Evolutionary conservation across 2,113 vertebrate species (phyloP).

Genomic region (Crotophaga sulcirostris): DNA sequence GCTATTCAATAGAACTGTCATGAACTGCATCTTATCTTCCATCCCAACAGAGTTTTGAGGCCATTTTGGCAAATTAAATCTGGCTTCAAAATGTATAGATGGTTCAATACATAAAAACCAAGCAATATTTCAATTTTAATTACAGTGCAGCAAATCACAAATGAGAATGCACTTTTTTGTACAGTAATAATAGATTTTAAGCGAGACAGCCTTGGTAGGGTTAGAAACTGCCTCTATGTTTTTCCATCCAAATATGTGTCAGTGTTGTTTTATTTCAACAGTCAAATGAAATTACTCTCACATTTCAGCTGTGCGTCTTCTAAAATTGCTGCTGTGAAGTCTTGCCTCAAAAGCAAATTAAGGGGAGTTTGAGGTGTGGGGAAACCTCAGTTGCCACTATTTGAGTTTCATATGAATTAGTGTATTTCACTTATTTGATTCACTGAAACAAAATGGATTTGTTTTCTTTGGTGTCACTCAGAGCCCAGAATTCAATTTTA

Average conservation of each 20-base stretch:
- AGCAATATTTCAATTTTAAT: background rate
- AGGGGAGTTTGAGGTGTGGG: background rate
- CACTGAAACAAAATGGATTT: constrained; percentile 37
- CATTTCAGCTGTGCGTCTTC: constrained; percentile 2
- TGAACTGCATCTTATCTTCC: background rate
- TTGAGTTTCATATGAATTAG: constrained; percentile 43
- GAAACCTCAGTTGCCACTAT: constrained; percentile 12
- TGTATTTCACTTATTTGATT: constrained; percentile 34
- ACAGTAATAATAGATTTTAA: background rate
- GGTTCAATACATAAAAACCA: background rate
- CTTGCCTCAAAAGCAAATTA: constrained; percentile 22
- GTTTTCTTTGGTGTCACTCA: constrained; percentile 32
- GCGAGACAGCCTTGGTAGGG: background rate
- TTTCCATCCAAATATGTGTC: background rate
- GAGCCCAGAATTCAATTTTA: constrained; percentile 61
- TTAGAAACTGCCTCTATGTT: background rate
- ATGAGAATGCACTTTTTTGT: background rate
- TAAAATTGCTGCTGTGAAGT: constrained; percentile 20
- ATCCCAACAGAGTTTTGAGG: background rate
- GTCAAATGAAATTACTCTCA: constrained; percentile 13
- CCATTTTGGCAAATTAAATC: background rate
- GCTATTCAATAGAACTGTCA: background rate
- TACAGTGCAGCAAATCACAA: background rate
- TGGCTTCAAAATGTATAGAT: background rate
- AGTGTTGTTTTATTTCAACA: constrained; percentile 33